Base-by-base conservation (phyloP, 2,113 vertebrate species). In the Cynocephalus volans region DNA sequence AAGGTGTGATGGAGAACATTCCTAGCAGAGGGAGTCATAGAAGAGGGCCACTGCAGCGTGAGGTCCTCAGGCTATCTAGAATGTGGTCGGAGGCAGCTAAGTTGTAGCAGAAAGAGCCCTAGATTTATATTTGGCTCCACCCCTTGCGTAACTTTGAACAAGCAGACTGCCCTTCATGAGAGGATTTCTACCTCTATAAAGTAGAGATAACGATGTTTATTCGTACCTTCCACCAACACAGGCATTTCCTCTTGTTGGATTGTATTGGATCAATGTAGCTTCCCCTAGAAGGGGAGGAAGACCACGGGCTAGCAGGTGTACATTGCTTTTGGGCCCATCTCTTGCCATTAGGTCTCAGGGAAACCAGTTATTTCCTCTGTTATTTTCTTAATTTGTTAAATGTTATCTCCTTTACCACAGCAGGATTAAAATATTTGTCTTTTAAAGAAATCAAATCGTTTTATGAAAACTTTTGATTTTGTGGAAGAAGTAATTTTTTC, bases 381-480 rank as follows among this genome's bases (percentile, higher is more conserved):
- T 36, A 52, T 33, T 50, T 64, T 88, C 76, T 54, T 76, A 36
- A 65, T 54, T 36, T 81, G n/a, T 52, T 90, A 86, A 90, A 56
- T 69, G 64, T 58, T 26, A 28, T 69, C 52, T 76, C 33, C 36
- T 95, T 56, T 56, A 54, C 62, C 60, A 50, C 8, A n/a, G 69
- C 8, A 80, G 33, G 45, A 84, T 64, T 52, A 31, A n/a, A 67
- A 70, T 8, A 4, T 83, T 52, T 75, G 0, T 75, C 28, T 85
- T 41, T 41, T 36, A 64, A 6, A 69, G 56, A 88, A 50, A 41
- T 89, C 23, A 28, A 13, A 54, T 90, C 14, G 82, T 65, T 76
- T n/a, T 56, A 24, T 23, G 33, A 62, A 28, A 92, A 48, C n/a
- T 70, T 95, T 86, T 93, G 52, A 56, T 95, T 90, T 93, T 58